Evolutionary conservation across 2,113 vertebrate genomes (phyloP).

Genomic region (Saccopteryx bilineata): DNA sequence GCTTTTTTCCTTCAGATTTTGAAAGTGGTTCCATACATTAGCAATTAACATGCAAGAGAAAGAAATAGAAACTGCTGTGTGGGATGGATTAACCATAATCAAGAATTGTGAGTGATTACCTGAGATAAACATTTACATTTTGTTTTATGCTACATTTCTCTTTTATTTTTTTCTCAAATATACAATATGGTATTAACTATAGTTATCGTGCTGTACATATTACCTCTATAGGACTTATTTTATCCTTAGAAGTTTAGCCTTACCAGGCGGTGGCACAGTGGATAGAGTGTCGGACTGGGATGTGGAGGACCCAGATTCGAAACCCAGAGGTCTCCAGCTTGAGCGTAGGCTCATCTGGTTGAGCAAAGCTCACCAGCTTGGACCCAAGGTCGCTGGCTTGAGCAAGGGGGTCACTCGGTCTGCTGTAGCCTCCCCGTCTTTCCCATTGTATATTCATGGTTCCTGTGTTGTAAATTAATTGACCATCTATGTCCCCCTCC

Average conservation of each 20-base stretch:
- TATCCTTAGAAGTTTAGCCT: background rate
- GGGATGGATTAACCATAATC: background rate
- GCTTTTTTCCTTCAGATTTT: background rate
- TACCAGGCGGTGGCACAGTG: too few relatives aligned
- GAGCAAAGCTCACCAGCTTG: too few relatives aligned
- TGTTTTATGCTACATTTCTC: background rate
- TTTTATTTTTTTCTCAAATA: background rate
- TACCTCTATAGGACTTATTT: background rate
- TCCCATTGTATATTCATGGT: background rate
- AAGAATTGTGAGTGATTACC: background rate
- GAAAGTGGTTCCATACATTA: background rate
- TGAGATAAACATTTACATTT: background rate
- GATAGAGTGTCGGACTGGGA: too few relatives aligned
- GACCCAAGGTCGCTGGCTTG: too few relatives aligned
- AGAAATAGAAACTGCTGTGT: background rate
- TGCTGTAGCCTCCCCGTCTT: background rate
- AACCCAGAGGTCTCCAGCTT: too few relatives aligned
- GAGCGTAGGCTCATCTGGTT: too few relatives aligned
- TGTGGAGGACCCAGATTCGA: too few relatives aligned
- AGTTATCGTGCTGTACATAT: background rate
- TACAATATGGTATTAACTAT: background rate
- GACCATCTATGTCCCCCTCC: background rate
- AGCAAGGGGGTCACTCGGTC: too few relatives aligned
- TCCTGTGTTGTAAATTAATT: background rate
- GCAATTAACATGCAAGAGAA: slow-evolving; percentile 14